Base-by-base conservation (phyloP, 2,113 vertebrate species). In the Microtus pennsylvanicus region DNA sequence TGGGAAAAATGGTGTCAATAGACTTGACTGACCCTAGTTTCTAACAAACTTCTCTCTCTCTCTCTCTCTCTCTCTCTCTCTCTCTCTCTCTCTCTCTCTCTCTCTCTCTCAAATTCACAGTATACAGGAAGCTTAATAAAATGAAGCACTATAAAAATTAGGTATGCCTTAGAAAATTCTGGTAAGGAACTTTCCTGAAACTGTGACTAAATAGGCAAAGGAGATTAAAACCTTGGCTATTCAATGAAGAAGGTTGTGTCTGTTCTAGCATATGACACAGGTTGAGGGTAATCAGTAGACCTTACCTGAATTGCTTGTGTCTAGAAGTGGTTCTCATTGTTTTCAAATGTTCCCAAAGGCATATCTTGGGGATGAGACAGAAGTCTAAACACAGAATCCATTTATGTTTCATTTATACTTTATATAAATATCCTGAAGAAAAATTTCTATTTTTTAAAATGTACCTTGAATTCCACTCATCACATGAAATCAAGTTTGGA, bases 151-250 rank as follows among this genome's bases (percentile, higher is more conserved):
- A 80, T 50, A 85, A 86, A 90, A 87, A 86, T 21, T 19, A 87
- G 17, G 19, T n/a, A 63, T 78, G 50, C 17, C 50, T 94, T 76
- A 81, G 17, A 93, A 89, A 93, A 47, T 87, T 83, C 75, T 76
- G 35, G 30, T 74, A 96, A 93, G 47, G 50, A 94, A 93, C 74
- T 96, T 97, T 9, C 26, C 8, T 70, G 89, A 95, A 97, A 93
- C 69, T 50, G 77, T 67, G 87, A 63, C 24, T 55, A 55, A 55
- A 55, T 55, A 55, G 52, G 52, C 52, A 55, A 55, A 55, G 14
- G 2, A 55, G 52, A 55, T 82, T 92, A n/a, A 30, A 87, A 91
- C 2, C 16, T 70, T 89, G 63, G 24, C 19, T 93, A 87, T 77
- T 87, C 24, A 89, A 45, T 33, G 65, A 8, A 30, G 87, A 90